A percentile compares a stretch with the other conserved stretches of the same genome.
Evolutionary conservation across 2,888 invertebrate genomes (phyloP).

Genomic region (Ophonus ardosiacus): DNA sequence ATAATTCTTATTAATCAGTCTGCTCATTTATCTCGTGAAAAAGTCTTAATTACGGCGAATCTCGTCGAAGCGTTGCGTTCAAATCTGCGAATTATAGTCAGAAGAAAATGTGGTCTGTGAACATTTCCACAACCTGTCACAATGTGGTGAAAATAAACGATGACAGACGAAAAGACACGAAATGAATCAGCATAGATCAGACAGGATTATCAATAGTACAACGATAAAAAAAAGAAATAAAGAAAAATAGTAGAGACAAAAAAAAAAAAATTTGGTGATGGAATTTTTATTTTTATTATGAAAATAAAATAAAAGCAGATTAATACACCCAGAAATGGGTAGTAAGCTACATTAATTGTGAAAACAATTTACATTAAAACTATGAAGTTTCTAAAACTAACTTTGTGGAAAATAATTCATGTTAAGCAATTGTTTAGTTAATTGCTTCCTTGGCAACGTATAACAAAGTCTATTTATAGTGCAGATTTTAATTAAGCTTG

Average conservation of each 20-base stretch:
- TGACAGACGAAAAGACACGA: slow-evolving; percentile 8
- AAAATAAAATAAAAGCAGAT: too few relatives aligned
- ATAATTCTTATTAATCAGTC: slow-evolving; percentile 18
- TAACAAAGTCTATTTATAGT: neutral
- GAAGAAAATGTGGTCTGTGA: neutral
- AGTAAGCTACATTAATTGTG: neutral
- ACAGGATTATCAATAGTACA: neutral
- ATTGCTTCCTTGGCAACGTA: neutral
- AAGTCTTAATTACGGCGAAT: neutral
- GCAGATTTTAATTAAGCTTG: neutral
- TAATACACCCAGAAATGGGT: too few relatives aligned
- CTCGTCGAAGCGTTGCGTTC: neutral
- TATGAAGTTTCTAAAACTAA: neutral
- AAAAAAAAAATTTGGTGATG: neutral
- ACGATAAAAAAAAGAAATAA: neutral
- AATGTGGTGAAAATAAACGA: slow-evolving; percentile 4
- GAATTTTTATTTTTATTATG: neutral
- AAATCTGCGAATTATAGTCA: neutral
- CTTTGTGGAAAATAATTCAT: neutral
- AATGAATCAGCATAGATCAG: neutral
- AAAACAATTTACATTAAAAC: neutral
- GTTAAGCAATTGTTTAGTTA: neutral
- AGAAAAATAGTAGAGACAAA: neutral
- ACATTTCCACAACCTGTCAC: neutral
- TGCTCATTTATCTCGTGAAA: neutral